These are phyloP conservation scores for Coreius guichenoti DNA, from an alignment of 2,797 vertebrate genomes.

Conservation along the genomic window DNA sequence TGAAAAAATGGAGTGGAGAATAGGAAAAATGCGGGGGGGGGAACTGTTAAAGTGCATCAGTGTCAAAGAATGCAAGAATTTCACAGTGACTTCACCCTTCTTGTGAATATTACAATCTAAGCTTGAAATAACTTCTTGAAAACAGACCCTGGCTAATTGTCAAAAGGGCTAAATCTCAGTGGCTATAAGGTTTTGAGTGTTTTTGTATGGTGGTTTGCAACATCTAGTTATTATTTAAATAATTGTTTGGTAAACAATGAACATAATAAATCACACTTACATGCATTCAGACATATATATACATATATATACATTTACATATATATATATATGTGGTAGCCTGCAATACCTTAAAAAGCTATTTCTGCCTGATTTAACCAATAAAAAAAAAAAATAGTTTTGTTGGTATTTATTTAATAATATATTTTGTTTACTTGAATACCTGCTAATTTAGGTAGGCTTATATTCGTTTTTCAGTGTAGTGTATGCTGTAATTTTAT, in stretches of 20 bases:
- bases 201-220: not conserved
- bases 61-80: constrained; percentile 4
- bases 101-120: not conserved
- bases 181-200: not conserved
- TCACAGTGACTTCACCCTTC: not conserved
- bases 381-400: not conserved
- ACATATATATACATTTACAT: not conserved
- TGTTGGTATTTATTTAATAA: not conserved
- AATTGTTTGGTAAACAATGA: not conserved
- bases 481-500: not conserved
- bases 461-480: not conserved
- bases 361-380: not conserved
- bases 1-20: constrained; percentile 16
- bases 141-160: not conserved
- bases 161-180: not conserved
- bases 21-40: not conserved
- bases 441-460: not conserved
- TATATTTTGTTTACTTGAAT: not conserved
- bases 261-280: not conserved
- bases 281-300: not conserved
- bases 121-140: not conserved
- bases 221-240: not conserved
- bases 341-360: not conserved
- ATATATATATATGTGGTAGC: not conserved
- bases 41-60: not conserved